Base-by-base conservation (phyloP, 2,888 invertebrate genomes). In the Hipparchia semele region DNA sequence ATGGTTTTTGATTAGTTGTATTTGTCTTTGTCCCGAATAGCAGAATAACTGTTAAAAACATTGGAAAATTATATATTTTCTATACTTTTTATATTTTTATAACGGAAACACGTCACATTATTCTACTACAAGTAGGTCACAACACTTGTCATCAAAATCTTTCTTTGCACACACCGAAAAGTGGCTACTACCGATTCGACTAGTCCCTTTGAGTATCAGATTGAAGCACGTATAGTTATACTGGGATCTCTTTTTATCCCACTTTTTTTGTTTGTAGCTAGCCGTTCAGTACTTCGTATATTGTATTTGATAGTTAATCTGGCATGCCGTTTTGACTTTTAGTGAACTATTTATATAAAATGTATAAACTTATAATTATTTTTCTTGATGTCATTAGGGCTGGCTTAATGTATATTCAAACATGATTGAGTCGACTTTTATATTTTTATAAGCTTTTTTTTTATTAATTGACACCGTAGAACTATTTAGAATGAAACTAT, bases 211-310 rank as follows among this genome's bases (percentile, higher is more conserved):
- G 85, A 84, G 81, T 82, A 79, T 80, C 75, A 75, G 81, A 84
- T 85, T 85, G 82, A 84, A 83, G 84, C 86, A 88, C 87, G 86
- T 88, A 87, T 88, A 87, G 80, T 76, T 72, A 79, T 73, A 80
- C 73, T 79, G 79, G 76, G 77, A 73, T 77, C 70, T 73, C 56
- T 76, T 73, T 82, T 83, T 85, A 83, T 80, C 83, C 72, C 72
- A 74, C 70, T 78, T 78, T 76, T 77, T 79, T 76, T 72, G 67
- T 82, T 83, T 81, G 80, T 84, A 83, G 81, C 77, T 82, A 82
- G 79, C 77, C 77, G 75, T 77, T 74, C 70, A 64, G 78, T 78
- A 78, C 81, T 81, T 81, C 80, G 80, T 73, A 53, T 58, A 59
- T 74, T 79, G 71, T 76, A 79, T 81, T 81, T 81, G 77, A 84